These are phyloP conservation scores for Rhabdomys pumilio DNA, from an alignment of 2,797 vertebrate species.

Conservation along the genomic window DNA sequence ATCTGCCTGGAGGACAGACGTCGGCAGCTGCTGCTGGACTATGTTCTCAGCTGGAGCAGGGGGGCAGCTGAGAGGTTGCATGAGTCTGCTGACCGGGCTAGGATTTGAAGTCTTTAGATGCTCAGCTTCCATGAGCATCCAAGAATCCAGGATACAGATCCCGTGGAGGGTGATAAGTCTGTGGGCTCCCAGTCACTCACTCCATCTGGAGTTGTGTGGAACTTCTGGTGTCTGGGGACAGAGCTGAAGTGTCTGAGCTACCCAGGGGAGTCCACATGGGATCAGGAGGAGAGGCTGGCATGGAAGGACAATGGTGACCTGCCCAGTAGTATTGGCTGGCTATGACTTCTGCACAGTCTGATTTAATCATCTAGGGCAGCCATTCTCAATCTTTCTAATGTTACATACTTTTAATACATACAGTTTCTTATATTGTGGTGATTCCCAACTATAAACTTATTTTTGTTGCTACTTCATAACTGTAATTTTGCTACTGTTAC, in stretches of 20 bases:
- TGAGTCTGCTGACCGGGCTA: slow-evolving; percentile 22
- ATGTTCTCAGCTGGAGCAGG: slow-evolving; percentile 73
- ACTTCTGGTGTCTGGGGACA: not conserved
- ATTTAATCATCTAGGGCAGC: not conserved
- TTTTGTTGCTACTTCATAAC: not conserved
- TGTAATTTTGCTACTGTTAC: not conserved
- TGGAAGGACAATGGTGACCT: accelerated
- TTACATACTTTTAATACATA: not conserved
- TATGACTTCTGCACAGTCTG: not conserved
- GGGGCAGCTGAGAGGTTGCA: slow-evolving; percentile 75
- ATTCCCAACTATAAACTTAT: not conserved
- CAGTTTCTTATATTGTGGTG: not conserved
- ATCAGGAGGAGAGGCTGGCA: not conserved
- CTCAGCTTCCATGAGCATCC: not conserved
- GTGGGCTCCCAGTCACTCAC: not conserved
- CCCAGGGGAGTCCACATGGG: not conserved
- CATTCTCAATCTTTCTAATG: not conserved
- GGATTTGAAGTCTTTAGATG: slow-evolving; percentile 68
- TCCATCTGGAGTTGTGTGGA: not conserved
- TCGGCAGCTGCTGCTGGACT: slow-evolving; percentile 75
- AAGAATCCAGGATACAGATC: slow-evolving; percentile 63
- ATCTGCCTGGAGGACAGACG: slow-evolving; percentile 66
- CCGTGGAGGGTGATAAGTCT: slow-evolving; percentile 28
- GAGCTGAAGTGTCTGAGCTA: not conserved
- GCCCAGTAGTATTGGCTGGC: not conserved